Evolutionary conservation across 2,888 invertebrate species (phyloP), one percentile per base, ranked within the genome.

Genomic region (Agrochola circellaris): DNA sequence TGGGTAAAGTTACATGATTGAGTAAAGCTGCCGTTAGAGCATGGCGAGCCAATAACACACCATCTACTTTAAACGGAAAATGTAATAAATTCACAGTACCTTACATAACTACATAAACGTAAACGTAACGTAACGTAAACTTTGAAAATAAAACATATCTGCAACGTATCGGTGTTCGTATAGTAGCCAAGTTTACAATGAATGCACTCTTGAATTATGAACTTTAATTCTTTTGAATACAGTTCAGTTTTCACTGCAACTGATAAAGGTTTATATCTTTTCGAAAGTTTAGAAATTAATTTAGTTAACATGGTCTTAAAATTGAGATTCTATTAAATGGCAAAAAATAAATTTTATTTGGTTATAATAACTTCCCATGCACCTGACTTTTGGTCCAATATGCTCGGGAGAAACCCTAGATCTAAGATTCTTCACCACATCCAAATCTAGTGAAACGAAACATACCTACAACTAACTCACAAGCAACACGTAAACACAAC

Each of bases 11-110:
- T 69, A 78, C 68, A 85, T 72, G 73, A 58, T 48, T 75, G 48
- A 78, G 68, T 67, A 79, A 23, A 60, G 1, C 42, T 68, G 13
- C 62, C 54, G 54, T 30, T 45, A 64, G 48, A 82, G 79, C 86
- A 51, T 75, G n/a, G 62, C 62, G 34, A 45, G n/a, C 48, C 48
- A 75, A 82, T 79, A 85, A 84, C 72, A 65, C 61, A 48, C 23
- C 68, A 72, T 82, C 74, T 62, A 42, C 42, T 42, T 42, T 42
- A 42, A 45, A 69, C n/a, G 34, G 11, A 62, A 82, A 77, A 65
- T n/a, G 30, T 45, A 68, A 78, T 72, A 85, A 72, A 82, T 56
- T 69, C 66, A 70, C 68, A 56, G 20, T 30, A 67, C 45, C 9
- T 34, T 34, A 64, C 58, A 51, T 30, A 70, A 48, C 45, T 15